Evolutionary conservation across 2,888 invertebrate species (phyloP), one percentile per base, ranked within the genome.

Genomic region (Protophormia terraenovae): DNA sequence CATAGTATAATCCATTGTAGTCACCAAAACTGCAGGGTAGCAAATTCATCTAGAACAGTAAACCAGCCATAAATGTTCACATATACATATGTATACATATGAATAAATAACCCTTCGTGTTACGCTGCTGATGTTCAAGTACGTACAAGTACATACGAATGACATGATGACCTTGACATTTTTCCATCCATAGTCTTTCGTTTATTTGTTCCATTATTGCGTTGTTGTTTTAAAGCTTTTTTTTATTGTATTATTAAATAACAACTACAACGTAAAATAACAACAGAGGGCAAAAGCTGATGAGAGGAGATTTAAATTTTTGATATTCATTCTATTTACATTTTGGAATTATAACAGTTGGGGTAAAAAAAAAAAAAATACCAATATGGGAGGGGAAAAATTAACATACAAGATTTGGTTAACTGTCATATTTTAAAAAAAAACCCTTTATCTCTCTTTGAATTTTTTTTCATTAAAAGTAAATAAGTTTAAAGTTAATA

Each of bases 151-250:
- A 79, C 22, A 47, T 66, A 75, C 81, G 67, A 77, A 58, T 84
- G 77, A 84, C 77, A 84, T 60, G 41, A 72, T 77, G 84, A 81
- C 84, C 84, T 84, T 84, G 84, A 84, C 84, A 84, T 84, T 84
- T 84, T 73, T 50, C 66, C 8, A 8, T 45, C 64, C 38, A 38
- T 27, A 38, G 29, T 60, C 16, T 14, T 41, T 47, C 1, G 22
- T 29, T 69, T n/a, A n/a, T 67, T 32, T 32, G 55, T 19, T 3
- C 22, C 19, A 8, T 22, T 35, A 8, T 45, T 35, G 35, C 58
- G 32, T 55, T 73, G 72, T 78, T 83, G 14, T 53, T n/a, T 32
- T 67, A n/a, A 75, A 24, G 58, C 58, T 73, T 45, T 69, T n/a
- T n/a, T n/a, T n/a, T 60, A 50, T 62, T 69, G 22, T 62, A 12